A percentile compares a stretch with the other conserved stretches of the same genome.
These are phyloP conservation scores for Graphium colonna DNA, from an alignment of 2,888 invertebrate genomes.

Conservation along the genomic window DNA sequence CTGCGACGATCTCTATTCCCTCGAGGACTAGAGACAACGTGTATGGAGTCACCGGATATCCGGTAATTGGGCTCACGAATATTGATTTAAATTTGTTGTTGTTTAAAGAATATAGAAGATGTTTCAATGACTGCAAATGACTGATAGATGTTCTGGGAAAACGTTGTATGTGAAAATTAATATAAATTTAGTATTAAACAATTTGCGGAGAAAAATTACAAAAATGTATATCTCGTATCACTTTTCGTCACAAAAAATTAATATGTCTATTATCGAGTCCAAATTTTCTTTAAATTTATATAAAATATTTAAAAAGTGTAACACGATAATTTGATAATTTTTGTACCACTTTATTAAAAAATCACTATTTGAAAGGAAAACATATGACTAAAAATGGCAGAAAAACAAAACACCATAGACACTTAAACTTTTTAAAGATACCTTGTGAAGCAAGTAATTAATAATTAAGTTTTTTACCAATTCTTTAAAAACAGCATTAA, in stretches of 20 bases:
- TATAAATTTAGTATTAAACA: background rate
- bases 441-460: background rate
- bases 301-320: conserved; percentile 53
- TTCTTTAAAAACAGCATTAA: too few species aligned
- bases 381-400: conserved; percentile 75
- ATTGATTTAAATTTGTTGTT: conserved; percentile 31
- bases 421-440: conserved; percentile 32
- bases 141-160: background rate
- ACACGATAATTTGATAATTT: conserved; percentile 67
- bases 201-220: conserved; percentile 1
- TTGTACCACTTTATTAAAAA: conserved; percentile 53
- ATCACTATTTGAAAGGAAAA: conserved; percentile 65
- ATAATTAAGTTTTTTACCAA: background rate
- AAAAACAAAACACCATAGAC: conserved; percentile 68
- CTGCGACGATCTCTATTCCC: conserved; percentile 72
- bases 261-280: conserved; percentile 25
- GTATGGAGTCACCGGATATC: conserved; percentile 74
- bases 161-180: conserved; percentile 1
- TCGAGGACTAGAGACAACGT: conserved; percentile 73
- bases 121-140: background rate
- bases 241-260: conserved; percentile 17
- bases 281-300: conserved; percentile 37
- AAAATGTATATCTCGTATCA: conserved; percentile 16
- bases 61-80: conserved; percentile 47
- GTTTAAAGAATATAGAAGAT: background rate